Base-by-base conservation (phyloP, 92 coral and sea anemone species). In the Nematostella vectensis region DNA sequence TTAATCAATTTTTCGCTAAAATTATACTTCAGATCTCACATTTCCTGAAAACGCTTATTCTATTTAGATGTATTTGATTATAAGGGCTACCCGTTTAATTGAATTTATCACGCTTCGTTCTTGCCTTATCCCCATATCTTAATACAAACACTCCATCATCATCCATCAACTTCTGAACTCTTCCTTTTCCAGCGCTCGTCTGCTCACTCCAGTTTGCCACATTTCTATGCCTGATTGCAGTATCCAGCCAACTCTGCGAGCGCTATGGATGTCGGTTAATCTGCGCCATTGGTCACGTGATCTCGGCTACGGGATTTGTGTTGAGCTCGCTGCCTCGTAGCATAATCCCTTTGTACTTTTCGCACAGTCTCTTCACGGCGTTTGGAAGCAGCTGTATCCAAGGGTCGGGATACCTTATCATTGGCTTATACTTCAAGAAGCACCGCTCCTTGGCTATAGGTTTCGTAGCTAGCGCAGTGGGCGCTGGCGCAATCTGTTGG, bases 311-410 rank as follows among this genome's bases (percentile, higher is more conserved):
- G 48, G 67, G 57, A 29, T 61, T 61, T 51, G 67, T 61, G 26
- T 56, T 61, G 24, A 61, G 67, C 31, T 61, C 67, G 1, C 47
- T 61, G 1, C 57, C 54, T 1, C 57, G 31, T 11, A 47, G 36
- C 43, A 61, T 61, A 21, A 29, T 61, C 27, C 67, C 57, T 3
- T 2, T 61, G 29, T 61, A 61, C 26, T 61, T 61, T 56, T 43
- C 56, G 16, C 67, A 61, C 67, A 48, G 67, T n/a, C 21, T 61
- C 4, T 44, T 61, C 8, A 26, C 57, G 9, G 67, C 57, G 4
- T 61, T 61, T 20, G 67, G 67, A n/a, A 61, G 67, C 22, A 61
- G 67, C 17, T 61, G 67, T 17, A 61, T 61, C 24, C 67, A 61
- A 25, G 67, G 67, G 3, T 29, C 67, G 1, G 67, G 67, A 4